Base-by-base conservation (phyloP, 2,797 vertebrate genomes). In the Sandelia bainsii region DNA sequence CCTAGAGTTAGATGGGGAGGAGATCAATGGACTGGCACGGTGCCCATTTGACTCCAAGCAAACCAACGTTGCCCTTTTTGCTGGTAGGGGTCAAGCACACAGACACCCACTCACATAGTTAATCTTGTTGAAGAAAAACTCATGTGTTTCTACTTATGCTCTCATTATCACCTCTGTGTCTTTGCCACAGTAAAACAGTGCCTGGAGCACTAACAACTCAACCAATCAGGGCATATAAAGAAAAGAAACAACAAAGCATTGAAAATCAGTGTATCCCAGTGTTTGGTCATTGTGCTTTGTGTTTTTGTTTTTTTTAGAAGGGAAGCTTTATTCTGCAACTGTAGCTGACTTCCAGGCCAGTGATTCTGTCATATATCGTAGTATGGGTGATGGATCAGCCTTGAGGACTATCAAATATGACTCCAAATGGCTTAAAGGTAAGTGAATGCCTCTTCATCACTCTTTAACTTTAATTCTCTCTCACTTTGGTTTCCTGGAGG, bases 341-440 rank as follows among this genome's bases (percentile, higher is more conserved):
- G 98, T 99, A 71, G 97, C 98, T 6, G 98, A 99, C 94, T 99
- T 99, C 94, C 94, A 98, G 94, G 98, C 98, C 80, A 99, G 98
- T 12, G 98, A 99, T 72, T 94, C 98, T 19, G 98, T 99, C 85
- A 99, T 99, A 92, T 99, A 99, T 88, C 96, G 98, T 82, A 99
- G 98, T 85, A 96, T 99, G 98, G 98, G 98, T 6, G 98, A 98
- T 69, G 98, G 98, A 79, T 99, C 97, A 10, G 98, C 98, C 68
- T 92, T 99, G 76, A 96, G 98, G 87, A 99, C 98, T 81, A 99
- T 99, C 92, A 99, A 99, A 93, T 99, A 99, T 29, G 98, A 99
- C 89, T 99, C 98, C 91, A 99, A 99, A 83, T 99, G 98, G 98
- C 96, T 99, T 89, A 99, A 99, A 98, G 98, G 98, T 99, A 95